Conservation (phyloP, 2,888 invertebrate species). For the Iselma pallidipennis region DNA sequence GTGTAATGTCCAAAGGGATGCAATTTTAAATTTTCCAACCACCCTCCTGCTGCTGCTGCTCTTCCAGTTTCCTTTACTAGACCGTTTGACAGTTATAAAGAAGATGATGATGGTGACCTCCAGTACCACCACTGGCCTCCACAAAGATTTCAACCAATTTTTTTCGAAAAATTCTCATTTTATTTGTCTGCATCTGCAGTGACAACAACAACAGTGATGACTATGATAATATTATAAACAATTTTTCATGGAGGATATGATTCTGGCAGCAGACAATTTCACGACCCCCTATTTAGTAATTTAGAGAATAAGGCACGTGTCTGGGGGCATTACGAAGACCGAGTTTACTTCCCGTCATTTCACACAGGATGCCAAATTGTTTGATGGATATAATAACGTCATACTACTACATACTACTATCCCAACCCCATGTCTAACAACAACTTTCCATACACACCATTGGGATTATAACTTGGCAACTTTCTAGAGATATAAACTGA, state of each 20-base stretch:
- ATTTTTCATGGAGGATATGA: slow-evolving; percentile 52
- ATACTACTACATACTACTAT: slow-evolving; percentile 5
- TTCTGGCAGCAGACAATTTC: slow-evolving; percentile 51
- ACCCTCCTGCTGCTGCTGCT: background rate
- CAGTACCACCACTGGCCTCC: too few relatives aligned
- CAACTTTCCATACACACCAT: slow-evolving; percentile 15
- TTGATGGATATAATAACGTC: slow-evolving; percentile 46
- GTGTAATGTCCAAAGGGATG: slow-evolving; percentile 29
- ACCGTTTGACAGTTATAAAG: background rate
- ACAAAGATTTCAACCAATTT: background rate
- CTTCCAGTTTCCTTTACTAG: background rate
- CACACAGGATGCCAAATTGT: slow-evolving; percentile 50
- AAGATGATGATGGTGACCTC: too few relatives aligned
- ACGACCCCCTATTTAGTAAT: slow-evolving; percentile 45
- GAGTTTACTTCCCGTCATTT: slow-evolving; percentile 46
- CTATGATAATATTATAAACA: slow-evolving; percentile 34
- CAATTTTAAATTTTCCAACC: slow-evolving; percentile 21
- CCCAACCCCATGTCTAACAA: slow-evolving; percentile 24
- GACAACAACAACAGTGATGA: too few relatives aligned
- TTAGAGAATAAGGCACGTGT: slow-evolving; percentile 51
- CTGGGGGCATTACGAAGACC: slow-evolving; percentile 39
- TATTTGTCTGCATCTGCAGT: too few relatives aligned
- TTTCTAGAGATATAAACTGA: too few relatives aligned
- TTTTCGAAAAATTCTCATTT: background rate
- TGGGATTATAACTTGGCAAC: too few relatives aligned